Evolutionary conservation across 2,888 invertebrate genomes (phyloP).

Genomic region (Zeuzera pyrina): DNA sequence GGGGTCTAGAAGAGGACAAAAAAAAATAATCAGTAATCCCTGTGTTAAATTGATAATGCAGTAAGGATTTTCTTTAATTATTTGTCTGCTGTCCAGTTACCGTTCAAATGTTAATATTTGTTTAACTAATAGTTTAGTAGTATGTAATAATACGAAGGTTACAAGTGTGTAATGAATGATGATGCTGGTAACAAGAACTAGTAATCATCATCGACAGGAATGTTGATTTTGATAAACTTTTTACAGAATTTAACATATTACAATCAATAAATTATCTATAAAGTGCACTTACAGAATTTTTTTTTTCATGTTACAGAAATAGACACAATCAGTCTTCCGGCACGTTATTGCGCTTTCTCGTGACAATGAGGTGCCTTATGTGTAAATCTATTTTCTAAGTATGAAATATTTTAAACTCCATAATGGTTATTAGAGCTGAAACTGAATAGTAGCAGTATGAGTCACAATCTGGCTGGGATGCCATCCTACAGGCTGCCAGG

Average conservation of each 20-base stretch:
- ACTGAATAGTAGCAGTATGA: slow-evolving; percentile 72
- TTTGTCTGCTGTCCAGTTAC: too few relatives aligned
- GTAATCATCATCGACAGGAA: too few relatives aligned
- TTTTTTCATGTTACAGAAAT: slow-evolving; percentile 63
- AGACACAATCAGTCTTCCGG: slow-evolving; percentile 57
- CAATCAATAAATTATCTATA: too few relatives aligned
- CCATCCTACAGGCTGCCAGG: slow-evolving; percentile 84
- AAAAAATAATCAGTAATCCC: slow-evolving; percentile 62
- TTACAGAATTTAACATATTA: too few relatives aligned
- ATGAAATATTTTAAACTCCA: slow-evolving; percentile 26
- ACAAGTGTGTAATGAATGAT: too few relatives aligned
- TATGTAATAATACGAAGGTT: too few relatives aligned
- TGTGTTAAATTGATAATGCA: slow-evolving; percentile 66
- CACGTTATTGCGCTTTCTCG: slow-evolving; percentile 51
- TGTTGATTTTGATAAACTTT: too few relatives aligned
- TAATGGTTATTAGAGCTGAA: slow-evolving; percentile 53
- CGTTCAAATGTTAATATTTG: too few relatives aligned
- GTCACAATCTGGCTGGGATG: slow-evolving; percentile 87
- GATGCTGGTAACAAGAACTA: too few relatives aligned
- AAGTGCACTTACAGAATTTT: too few relatives aligned
- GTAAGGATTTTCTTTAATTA: too few relatives aligned
- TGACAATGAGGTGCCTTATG: slow-evolving; percentile 56
- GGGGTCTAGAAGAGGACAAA: slow-evolving; percentile 66
- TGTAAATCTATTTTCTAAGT: slow-evolving; percentile 37
- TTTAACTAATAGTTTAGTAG: too few relatives aligned